These are phyloP conservation scores for Pica pica DNA, from an alignment of 2,113 vertebrate species.

Conservation along the genomic window DNA sequence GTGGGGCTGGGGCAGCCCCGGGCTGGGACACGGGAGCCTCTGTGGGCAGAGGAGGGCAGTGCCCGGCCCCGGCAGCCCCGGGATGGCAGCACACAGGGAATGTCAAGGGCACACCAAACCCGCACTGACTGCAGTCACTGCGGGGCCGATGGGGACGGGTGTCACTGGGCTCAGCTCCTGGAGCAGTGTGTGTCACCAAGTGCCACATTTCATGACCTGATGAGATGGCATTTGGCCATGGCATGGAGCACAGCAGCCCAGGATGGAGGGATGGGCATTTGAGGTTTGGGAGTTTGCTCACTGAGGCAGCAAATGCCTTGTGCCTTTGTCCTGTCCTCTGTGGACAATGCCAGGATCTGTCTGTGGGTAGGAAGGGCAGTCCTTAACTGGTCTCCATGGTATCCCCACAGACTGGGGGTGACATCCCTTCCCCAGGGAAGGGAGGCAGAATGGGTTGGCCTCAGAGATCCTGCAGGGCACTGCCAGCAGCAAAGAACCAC, in stretches of 20 bases:
- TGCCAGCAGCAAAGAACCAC: neutral
- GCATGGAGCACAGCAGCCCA: fast-evolving
- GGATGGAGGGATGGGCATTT: neutral
- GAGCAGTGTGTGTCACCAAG: neutral
- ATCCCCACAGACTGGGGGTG: neutral
- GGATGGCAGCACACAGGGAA: neutral
- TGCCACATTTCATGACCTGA: neutral
- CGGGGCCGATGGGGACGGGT: fast-evolving
- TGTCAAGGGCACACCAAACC: neutral
- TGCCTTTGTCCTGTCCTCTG: neutral
- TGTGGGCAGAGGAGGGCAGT: neutral
- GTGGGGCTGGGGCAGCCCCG: neutral
- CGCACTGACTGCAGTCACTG: neutral
- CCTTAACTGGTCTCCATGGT: neutral
- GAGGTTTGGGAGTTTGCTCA: neutral
- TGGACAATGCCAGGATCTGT: neutral
- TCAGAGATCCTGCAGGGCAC: neutral
- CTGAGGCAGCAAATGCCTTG: neutral
- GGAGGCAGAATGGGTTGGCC: neutral
- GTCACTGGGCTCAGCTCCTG: neutral
- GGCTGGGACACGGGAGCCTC: neutral
- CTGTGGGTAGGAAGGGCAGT: neutral
- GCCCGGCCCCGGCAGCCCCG: fast-evolving
- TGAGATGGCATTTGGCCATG: neutral
- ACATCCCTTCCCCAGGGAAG: neutral